Evolutionary conservation across 2,113 vertebrate species (phyloP).

Genomic region (Pongo pygmaeus): DNA sequence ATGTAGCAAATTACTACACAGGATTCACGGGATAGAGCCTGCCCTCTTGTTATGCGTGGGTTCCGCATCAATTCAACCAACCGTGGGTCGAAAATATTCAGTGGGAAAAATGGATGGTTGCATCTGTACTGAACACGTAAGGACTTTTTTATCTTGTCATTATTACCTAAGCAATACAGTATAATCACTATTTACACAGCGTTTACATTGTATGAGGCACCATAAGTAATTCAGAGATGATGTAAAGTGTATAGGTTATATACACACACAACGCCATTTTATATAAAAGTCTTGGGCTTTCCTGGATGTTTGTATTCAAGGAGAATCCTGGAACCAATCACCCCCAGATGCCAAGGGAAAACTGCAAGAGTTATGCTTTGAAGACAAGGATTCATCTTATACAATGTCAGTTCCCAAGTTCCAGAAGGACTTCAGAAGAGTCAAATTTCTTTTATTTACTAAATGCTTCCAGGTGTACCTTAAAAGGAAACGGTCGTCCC

Average conservation of each 20-base stretch:
- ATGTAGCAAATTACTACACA: neutral
- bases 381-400: neutral
- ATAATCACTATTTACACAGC: neutral
- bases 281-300: neutral
- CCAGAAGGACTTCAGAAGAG: neutral
- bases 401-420: neutral
- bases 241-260: neutral
- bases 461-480: slow-evolving; percentile 85
- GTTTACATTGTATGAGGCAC: neutral
- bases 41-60: neutral
- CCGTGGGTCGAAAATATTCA: neutral
- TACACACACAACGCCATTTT: neutral
- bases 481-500: slow-evolving; percentile 95
- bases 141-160: neutral
- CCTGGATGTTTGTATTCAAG: neutral
- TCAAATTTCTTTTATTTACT: neutral
- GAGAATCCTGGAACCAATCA: neutral
- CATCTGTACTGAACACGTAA: neutral
- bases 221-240: neutral
- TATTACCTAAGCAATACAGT: neutral
- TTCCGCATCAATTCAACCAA: neutral
- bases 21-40: neutral
- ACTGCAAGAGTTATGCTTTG: neutral
- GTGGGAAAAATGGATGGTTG: neutral
- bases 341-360: neutral